A percentile compares a stretch with the other conserved stretches of the same genome.
phyloP scores from a whole-genome alignment of 2,113 vertebrate genomes.

The Typhlomys cinereus region DNA sequence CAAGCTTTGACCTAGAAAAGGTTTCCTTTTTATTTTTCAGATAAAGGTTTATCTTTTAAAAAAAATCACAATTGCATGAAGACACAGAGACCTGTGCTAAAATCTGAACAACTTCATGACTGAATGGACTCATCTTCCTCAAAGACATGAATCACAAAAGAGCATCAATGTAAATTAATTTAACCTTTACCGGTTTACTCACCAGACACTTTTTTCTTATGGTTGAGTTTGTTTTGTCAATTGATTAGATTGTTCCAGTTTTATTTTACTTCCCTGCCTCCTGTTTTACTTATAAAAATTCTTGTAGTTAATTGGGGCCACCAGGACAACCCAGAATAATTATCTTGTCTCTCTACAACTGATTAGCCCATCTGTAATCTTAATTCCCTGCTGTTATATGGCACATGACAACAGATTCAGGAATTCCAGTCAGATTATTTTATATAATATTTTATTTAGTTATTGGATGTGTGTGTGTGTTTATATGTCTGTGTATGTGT shows the following conservation, averaged over 20 bases:
- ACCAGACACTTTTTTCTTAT: neutral
- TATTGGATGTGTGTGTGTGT: too few species aligned
- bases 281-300: neutral
- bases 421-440: neutral
- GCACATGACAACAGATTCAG: neutral
- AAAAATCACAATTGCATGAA: neutral
- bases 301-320: neutral
- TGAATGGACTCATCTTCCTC: neutral
- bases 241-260: slow-evolving; percentile 13
- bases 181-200: slow-evolving; percentile 10
- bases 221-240: neutral
- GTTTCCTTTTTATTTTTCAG: neutral
- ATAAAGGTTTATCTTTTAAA: neutral
- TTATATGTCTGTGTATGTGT: too few species aligned
- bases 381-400: neutral
- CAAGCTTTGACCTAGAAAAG: slow-evolving; percentile 50
- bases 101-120: slow-evolving; percentile 12
- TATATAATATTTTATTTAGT: too few species aligned
- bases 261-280: neutral
- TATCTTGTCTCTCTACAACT: neutral
- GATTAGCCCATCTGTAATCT: neutral
- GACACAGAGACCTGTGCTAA: neutral
- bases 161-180: neutral
- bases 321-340: neutral
- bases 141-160: slow-evolving; percentile 43